Evolutionary conservation across 1,140 invertebrate species (phyloP).

Genomic region (Papilio polyxenes): DNA sequence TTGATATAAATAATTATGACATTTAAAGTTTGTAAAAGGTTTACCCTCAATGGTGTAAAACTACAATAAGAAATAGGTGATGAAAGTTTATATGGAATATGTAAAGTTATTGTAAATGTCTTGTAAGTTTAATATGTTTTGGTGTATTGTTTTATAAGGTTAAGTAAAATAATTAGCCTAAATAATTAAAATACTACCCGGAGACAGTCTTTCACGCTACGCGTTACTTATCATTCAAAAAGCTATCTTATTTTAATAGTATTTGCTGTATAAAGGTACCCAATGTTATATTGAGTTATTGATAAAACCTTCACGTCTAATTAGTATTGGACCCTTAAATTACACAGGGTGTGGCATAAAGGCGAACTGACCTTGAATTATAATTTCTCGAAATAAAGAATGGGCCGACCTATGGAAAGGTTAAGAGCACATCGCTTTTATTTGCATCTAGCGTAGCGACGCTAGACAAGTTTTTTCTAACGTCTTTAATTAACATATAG

Average conservation of each 20-base stretch:
- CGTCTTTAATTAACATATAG: slow-evolving; percentile 50
- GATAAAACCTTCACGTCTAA: background rate
- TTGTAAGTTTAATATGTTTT: too few relatives aligned
- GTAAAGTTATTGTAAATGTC: too few relatives aligned
- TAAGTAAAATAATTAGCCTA: too few relatives aligned
- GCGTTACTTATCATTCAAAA: too few relatives aligned
- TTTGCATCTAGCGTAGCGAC: slow-evolving; percentile 62
- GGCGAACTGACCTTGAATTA: slow-evolving; percentile 66
- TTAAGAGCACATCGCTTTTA: slow-evolving; percentile 77
- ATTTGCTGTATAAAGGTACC: background rate
- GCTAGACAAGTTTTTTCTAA: slow-evolving; percentile 63
- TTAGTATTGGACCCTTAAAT: slow-evolving; percentile 48
- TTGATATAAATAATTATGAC: too few relatives aligned
- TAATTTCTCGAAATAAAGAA: slow-evolving; percentile 73
- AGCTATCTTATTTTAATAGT: background rate
- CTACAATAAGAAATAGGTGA: too few relatives aligned
- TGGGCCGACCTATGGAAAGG: slow-evolving; percentile 72
- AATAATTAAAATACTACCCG: too few relatives aligned
- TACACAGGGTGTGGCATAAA: slow-evolving; percentile 52
- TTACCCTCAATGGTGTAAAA: too few relatives aligned
- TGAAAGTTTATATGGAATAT: too few relatives aligned
- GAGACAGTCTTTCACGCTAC: too few relatives aligned
- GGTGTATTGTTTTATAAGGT: too few relatives aligned
- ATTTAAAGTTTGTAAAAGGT: too few relatives aligned
- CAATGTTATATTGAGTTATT: slow-evolving; percentile 3